Evolutionary conservation across 2,797 vertebrate species (phyloP).

Genomic region (Tapera naevia): DNA sequence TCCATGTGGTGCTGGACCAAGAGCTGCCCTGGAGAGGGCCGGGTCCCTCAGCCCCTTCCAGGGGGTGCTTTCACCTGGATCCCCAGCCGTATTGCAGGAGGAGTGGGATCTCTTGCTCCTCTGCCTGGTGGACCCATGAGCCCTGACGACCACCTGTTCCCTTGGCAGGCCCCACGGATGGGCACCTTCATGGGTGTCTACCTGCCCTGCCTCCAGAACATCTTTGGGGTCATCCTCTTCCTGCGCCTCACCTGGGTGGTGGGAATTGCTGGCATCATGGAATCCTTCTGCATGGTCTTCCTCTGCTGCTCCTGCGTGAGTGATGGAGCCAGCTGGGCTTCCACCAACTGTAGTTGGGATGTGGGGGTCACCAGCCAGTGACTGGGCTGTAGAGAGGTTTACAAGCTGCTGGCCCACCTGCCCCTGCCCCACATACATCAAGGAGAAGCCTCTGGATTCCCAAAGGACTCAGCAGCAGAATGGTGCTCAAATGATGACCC

Average conservation of each 20-base stretch:
- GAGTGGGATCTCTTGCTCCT: not conserved
- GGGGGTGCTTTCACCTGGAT: not conserved
- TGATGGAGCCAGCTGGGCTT: not conserved
- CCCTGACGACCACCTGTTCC: not conserved
- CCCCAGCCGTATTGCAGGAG: not conserved
- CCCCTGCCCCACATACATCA: not conserved
- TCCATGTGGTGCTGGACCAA: fast-evolving
- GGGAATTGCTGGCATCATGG: constrained; percentile 91
- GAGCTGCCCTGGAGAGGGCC: not conserved
- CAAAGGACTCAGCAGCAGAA: not conserved
- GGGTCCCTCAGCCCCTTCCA: fast-evolving
- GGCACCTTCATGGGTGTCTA: constrained; percentile 99
- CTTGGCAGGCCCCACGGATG: constrained; percentile 88
- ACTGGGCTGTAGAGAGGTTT: not conserved
- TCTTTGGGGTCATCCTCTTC: constrained; percentile 98
- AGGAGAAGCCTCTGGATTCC: not conserved
- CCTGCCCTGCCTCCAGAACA: constrained; percentile 97
- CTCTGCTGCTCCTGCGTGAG: constrained; percentile 98
- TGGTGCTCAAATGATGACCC: not conserved
- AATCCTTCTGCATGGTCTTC: constrained; percentile 94
- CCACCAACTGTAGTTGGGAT: fast-evolving
- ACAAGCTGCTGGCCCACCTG: not conserved
- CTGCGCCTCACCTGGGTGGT: constrained; percentile 98
- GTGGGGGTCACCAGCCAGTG: not conserved
- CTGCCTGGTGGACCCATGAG: not conserved